Conservation (phyloP, 2,888 invertebrate genomes). For the Drosophila macrothrix region DNA sequence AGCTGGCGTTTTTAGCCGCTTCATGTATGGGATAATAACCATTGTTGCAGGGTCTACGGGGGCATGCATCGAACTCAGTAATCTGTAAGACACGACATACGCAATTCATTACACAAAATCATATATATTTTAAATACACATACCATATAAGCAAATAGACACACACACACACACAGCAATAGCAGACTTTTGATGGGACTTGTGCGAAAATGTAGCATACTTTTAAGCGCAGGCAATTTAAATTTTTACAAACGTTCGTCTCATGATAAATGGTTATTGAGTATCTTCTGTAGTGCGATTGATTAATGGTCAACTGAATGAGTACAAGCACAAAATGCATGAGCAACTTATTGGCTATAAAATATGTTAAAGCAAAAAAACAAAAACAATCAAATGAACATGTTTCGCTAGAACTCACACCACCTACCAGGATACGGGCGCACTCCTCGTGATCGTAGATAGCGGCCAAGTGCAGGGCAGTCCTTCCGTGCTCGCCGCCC, state of each 20-base stretch:
- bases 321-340: conserved; percentile 41
- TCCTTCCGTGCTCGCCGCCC: conserved; percentile 91
- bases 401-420: conserved; percentile 45
- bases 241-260: conserved; percentile 54
- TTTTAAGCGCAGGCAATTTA: conserved; percentile 55
- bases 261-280: conserved; percentile 62
- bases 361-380: background rate
- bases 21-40: conserved; percentile 96
- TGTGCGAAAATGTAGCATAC: conserved; percentile 51
- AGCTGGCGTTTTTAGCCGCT: conserved; percentile 95
- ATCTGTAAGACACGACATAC: conserved; percentile 87
- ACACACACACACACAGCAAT: conserved; percentile 27
- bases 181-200: conserved; percentile 14
- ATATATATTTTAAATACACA: conserved; percentile 12
- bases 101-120: conserved; percentile 43
- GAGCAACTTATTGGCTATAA: conserved; percentile 18
- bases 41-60: conserved; percentile 92
- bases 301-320: conserved; percentile 57
- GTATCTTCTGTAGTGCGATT: conserved; percentile 13
- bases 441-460: conserved; percentile 93
- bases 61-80: conserved; percentile 91
- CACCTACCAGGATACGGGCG: conserved; percentile 91
- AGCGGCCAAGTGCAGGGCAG: conserved; percentile 93
- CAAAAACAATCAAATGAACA: conserved; percentile 30
- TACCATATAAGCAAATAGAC: conserved; percentile 6